Evolutionary conservation across 1,140 invertebrate species (phyloP), one percentile per base, ranked within the genome.

Genomic region (Drosophila bipectinata): DNA sequence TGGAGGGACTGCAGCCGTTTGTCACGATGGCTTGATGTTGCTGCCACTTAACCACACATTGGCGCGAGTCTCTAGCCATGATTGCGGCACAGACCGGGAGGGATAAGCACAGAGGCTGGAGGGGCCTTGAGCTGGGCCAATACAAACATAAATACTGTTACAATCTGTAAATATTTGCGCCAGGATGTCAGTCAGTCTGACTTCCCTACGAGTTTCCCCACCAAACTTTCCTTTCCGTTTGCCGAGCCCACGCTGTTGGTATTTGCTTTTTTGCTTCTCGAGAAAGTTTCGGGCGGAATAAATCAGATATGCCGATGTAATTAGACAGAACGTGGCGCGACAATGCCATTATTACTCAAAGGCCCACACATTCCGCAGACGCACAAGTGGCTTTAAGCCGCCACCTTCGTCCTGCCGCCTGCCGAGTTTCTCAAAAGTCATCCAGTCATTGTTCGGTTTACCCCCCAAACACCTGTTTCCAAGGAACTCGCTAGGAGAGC

Each of bases 381-480:
- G 77, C 77, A 24, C 64, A 58, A 69, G 74, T 83, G 74, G 53
- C 51, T 18, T 24, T 14, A 32, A 37, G 21, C 58, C 55, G 44
- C 49, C 39, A 72, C 75, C 74, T 74, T 74, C 62, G 61, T 74
- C 64, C 54, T 41, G 66, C 30, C 69, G 63, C n/a, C 41, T 32
- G n/a, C 12, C 34, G 44, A 39, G 74, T 79, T 74, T 74, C 56
- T 83, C 75, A 82, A 79, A 74, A 71, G 79, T 82, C 75, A 71
- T 48, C 57, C 55, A 48, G 55, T 52, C 60, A 45, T 74, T 64
- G 54, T 54, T 78, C 63, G 64, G 56, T 69, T 69, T 48, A 26
- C 34, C 10, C 9, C 34, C 67, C 69, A 69, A 69, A 69, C 48
- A 69, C 56, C 32, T 41, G 18, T 48, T 45, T 56, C 41, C 41